phyloP scores from a whole-genome alignment of 2,888 invertebrate genomes.

The Cataglyphis altisquamis region DNA sequence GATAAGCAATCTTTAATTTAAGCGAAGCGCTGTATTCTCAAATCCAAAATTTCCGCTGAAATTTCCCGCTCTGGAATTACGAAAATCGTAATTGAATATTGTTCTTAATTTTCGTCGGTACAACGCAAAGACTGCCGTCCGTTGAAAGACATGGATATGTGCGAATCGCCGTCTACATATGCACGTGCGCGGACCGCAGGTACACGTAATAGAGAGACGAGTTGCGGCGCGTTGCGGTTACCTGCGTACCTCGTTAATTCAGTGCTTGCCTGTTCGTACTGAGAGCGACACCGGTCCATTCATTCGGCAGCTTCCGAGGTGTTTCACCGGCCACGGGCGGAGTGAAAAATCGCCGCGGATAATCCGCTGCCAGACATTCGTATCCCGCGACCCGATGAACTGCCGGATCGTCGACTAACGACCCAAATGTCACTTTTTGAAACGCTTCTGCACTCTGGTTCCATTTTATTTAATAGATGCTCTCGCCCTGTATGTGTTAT shows the following conservation, averaged over 20 bases:
- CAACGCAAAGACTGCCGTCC: neutral
- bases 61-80: neutral
- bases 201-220: slow-evolving; percentile 77
- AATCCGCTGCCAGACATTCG: slow-evolving; percentile 66
- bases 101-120: neutral
- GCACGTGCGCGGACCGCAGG: slow-evolving; percentile 30
- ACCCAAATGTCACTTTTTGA: slow-evolving; percentile 67
- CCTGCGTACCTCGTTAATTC: slow-evolving; percentile 77
- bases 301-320: slow-evolving; percentile 65
- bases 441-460: slow-evolving; percentile 61
- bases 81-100: slow-evolving; percentile 9
- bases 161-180: neutral
- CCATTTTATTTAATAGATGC: slow-evolving; percentile 30
- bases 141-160: neutral
- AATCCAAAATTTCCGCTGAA: neutral
- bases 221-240: slow-evolving; percentile 71
- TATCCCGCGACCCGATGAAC: slow-evolving; percentile 38
- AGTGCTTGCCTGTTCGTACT: slow-evolving; percentile 65
- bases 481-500: neutral
- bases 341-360: slow-evolving; percentile 66
- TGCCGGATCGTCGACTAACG: slow-evolving; percentile 55
- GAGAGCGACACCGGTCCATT: slow-evolving; percentile 67
- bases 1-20: neutral
- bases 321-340: slow-evolving; percentile 48
- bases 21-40: neutral